These are phyloP conservation scores for Epinephelus awoara DNA, from an alignment of 2,797 vertebrate species.

Conservation along the genomic window DNA sequence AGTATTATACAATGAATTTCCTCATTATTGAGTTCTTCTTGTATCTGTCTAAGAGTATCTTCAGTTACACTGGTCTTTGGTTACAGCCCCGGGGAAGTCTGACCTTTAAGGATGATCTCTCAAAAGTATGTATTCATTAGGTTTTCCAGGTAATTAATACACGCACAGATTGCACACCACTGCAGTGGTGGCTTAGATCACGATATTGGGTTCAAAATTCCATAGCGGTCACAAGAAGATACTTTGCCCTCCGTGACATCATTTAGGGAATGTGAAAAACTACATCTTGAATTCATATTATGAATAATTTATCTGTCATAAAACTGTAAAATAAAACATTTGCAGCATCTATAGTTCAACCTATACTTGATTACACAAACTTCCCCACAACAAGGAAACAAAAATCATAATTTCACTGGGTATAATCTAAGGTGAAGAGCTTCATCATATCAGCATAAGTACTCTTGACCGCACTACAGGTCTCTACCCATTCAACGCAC, in stretches of 20 bases:
- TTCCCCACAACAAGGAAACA: neutral
- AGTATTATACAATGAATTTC: neutral
- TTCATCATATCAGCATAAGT: neutral
- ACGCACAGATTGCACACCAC: neutral
- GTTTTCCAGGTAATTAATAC: conserved; percentile 8
- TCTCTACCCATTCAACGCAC: neutral
- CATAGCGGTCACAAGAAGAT: neutral
- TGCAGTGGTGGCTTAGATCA: neutral
- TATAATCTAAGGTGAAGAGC: neutral
- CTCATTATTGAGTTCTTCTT: neutral
- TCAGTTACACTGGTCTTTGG: neutral
- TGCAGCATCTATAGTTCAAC: neutral
- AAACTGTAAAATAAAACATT: neutral
- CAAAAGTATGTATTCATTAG: conserved; percentile 5
- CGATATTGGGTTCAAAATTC: neutral
- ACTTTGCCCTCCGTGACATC: neutral
- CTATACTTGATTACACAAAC: neutral
- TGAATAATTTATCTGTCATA: neutral
- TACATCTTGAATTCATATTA: neutral
- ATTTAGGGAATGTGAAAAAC: neutral
- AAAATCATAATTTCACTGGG: neutral
- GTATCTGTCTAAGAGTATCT: neutral
- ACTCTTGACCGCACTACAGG: neutral
- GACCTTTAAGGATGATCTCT: conserved; percentile 25
- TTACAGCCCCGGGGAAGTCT: neutral